Base-by-base conservation (phyloP, 2,797 vertebrate genomes). In the Cossypha polioptera region DNA sequence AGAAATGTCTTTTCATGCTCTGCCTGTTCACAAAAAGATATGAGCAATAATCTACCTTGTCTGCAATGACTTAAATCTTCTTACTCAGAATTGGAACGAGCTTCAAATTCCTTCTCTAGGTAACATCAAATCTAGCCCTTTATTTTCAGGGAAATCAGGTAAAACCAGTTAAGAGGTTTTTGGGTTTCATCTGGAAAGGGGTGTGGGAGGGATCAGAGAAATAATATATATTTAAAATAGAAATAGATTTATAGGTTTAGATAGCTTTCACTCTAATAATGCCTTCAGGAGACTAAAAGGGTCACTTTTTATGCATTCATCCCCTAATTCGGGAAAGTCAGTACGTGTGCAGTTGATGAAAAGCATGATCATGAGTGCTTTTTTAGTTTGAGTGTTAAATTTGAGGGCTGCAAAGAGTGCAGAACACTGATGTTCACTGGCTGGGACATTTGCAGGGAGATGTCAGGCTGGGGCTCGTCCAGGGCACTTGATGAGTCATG, bases 1-100 rank as follows among this genome's bases (percentile, higher is more conserved):
- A 89, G 85, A 93, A 91, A 80, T 72, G 19, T 66, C 58, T 83
- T 85, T 92, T 94, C 58, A n/a, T 58, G 65, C 61, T 93, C 84
- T 92, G 84, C 38, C 68, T 86, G 35, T 58, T 90, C 79, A 83
- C 78, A 91, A 97, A 94, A 86, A 36, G n/a, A 83, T 89, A 79
- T 68, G 54, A 95, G 62, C 66, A 92, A 80, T 86, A 94, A 94
- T 91, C 42, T 83, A 42, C 65, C 61, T 89, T 2, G 1, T 43
- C 75, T 91, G 76, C 65, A 86, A 22, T 65, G 72, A 74, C 26
- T 95, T 82, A 79, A 83, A 83, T 69, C 38, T 88, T 82, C 55
- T 92, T 77, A 72, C 67, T 90, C 72, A 48, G 54, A 45, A 73
- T 21, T 4, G 1, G 26, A 88, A 55, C 5, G 1, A 36, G 25